Conservation (phyloP, 2,888 invertebrate genomes). For the Mimachlamys varia region DNA sequence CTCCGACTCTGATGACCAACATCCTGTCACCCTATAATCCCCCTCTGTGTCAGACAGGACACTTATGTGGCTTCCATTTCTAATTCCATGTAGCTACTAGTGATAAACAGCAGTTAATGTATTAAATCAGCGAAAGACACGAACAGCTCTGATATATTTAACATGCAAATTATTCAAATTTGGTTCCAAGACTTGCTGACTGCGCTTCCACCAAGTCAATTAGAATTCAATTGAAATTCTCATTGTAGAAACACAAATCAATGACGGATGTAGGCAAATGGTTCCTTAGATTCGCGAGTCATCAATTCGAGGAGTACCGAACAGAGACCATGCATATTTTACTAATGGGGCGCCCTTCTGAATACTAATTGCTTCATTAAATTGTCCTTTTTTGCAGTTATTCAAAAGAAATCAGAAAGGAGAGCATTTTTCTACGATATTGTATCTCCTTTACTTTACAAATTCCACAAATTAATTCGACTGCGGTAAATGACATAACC, state of each 20-base stretch:
- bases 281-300: background rate
- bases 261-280: conserved; percentile 31
- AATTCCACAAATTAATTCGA: background rate
- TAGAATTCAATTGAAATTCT: conserved; percentile 34
- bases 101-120: background rate
- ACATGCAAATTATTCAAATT: conserved; percentile 31
- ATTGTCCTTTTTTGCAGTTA: background rate
- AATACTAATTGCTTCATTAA: conserved; percentile 31
- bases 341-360: conserved; percentile 12
- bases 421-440: background rate
- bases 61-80: background rate
- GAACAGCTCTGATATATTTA: background rate
- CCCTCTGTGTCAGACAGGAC: background rate
- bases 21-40: background rate
- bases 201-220: conserved; percentile 13
- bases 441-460: conserved; percentile 11
- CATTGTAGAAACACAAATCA: conserved; percentile 1
- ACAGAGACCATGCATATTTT: conserved; percentile 7
- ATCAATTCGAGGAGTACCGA: conserved; percentile 9
- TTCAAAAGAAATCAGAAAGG: background rate
- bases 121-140: background rate
- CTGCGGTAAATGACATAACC: background rate
- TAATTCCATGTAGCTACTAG: background rate
- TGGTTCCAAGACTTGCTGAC: conserved; percentile 3
- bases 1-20: too few relatives aligned